Conservation (phyloP, 2,888 invertebrate species). For the Steromphala cineraria region DNA sequence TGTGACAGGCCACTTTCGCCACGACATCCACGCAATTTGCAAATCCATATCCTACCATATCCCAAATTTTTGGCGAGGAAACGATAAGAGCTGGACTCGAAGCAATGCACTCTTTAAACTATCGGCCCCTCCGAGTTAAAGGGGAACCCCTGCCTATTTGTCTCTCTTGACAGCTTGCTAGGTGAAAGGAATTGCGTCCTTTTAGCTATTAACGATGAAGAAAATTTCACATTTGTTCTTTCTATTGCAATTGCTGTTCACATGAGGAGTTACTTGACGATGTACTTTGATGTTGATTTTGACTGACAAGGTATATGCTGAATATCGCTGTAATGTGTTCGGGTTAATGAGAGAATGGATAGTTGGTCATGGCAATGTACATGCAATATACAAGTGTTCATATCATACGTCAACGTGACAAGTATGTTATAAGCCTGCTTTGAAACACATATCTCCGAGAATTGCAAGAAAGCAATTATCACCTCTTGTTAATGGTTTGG, state of each 20-base stretch:
- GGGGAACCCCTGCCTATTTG: conserved; percentile 11
- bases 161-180: neutral
- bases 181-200: neutral
- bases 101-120: conserved; percentile 5
- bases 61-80: conserved; percentile 25
- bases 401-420: neutral
- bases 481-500: too few species aligned
- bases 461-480: too few species aligned
- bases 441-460: too few species aligned
- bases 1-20: conserved; percentile 29
- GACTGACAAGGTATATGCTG: neutral
- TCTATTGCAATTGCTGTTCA: neutral
- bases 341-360: conserved; percentile 16
- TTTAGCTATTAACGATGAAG: neutral
- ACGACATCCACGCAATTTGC: conserved; percentile 33
- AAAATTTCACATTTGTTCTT: neutral
- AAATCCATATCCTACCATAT: conserved; percentile 28
- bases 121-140: conserved; percentile 4
- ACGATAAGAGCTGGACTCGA: conserved; percentile 7
- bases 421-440: too few species aligned
- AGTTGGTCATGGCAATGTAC: neutral
- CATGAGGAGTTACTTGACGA: neutral
- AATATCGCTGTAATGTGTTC: neutral
- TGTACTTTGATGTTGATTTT: neutral
- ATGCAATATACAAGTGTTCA: conserved; percentile 3